Evolutionary conservation across 1,140 invertebrate species (phyloP), one percentile per base, ranked within the genome.

Genomic region (Radopholus similis): DNA sequence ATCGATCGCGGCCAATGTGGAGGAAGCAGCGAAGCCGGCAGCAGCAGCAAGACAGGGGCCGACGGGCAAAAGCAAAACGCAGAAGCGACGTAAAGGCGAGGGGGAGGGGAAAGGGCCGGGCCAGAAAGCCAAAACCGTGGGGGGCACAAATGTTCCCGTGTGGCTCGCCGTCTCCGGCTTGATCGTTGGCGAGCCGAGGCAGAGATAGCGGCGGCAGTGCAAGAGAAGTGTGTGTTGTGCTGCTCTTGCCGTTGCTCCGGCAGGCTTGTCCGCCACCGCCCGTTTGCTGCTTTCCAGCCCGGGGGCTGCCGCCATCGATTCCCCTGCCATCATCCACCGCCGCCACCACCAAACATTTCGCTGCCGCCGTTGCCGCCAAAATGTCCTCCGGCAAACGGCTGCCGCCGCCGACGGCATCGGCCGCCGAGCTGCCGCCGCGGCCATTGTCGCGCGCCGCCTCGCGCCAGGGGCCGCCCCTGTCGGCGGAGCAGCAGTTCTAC

Each of bases 401-500:
- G 26, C 57, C 21, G 40, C 64, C 64, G 53, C 23, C 53, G 15
- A 64, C 26, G 21, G 5, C 44, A 53, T 47, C 56, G 13, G 37
- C 38, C 51, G 18, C 30, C 34, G 37, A n/a, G 38, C 23, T 49
- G 21, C 64, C 23, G 51, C 35, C 30, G 56, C 64, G 35, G 44
- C 44, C 32, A 18, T 47, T 23, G 37, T 38, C 6, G 11, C 21
- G 34, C 40, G 6, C 28, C 37, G n/a, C 32, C 28, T 44, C 42
- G 28, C 59, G 18, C 64, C 66, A 11, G 23, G 26, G 15, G 23
- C 54, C n/a, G n/a, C n/a, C n/a, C n/a, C 32, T 79, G 63, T 77
- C 77, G 15, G 53, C 73, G 8, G 76, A 82, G 44, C 73, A 82
- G 34, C 71, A 76, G 32, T 81, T 81, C 69, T 81, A 81, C 53